Evolutionary conservation across 1,140 invertebrate genomes (phyloP).

Genomic region (Drosophila lacertosa): DNA sequence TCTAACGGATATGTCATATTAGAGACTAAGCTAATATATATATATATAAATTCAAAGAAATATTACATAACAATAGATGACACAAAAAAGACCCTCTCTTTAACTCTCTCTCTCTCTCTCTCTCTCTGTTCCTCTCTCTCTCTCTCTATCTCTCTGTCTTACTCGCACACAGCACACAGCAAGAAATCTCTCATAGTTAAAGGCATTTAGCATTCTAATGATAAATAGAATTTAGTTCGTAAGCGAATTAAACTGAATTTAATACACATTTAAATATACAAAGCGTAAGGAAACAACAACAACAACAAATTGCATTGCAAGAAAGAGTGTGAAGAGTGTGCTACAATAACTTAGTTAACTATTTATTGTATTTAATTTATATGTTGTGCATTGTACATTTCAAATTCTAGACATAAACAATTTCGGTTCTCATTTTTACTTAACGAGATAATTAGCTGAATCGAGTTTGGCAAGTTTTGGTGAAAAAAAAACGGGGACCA

Average conservation of each 20-base stretch:
- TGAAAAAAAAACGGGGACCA: conserved; percentile 17
- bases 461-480: neutral
- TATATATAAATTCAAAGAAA: conserved; percentile 12
- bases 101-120: conserved; percentile 13
- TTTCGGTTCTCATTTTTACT: conserved; percentile 3
- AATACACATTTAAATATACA: conserved; percentile 29
- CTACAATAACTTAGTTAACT: conserved; percentile 47
- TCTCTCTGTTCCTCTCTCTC: conserved; percentile 3
- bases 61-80: conserved; percentile 20
- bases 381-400: conserved; percentile 2
- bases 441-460: neutral
- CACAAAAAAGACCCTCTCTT: neutral
- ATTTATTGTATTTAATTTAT: conserved; percentile 6
- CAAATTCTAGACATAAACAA: neutral
- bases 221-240: conserved; percentile 49
- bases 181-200: conserved; percentile 57
- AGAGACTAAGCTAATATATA: conserved; percentile 21
- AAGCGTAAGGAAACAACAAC: neutral
- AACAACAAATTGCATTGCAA: conserved; percentile 19
- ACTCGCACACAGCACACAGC: conserved; percentile 2
- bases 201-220: conserved; percentile 58
- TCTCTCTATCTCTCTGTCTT: neutral
- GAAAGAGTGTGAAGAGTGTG: conserved; percentile 16
- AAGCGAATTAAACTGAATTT: conserved; percentile 55
- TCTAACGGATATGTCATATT: conserved; percentile 28